A percentile compares a stretch with the other conserved stretches of the same genome.
These are phyloP conservation scores for Suricata suricatta DNA, from an alignment of 2,113 vertebrate species.

Conservation along the genomic window DNA sequence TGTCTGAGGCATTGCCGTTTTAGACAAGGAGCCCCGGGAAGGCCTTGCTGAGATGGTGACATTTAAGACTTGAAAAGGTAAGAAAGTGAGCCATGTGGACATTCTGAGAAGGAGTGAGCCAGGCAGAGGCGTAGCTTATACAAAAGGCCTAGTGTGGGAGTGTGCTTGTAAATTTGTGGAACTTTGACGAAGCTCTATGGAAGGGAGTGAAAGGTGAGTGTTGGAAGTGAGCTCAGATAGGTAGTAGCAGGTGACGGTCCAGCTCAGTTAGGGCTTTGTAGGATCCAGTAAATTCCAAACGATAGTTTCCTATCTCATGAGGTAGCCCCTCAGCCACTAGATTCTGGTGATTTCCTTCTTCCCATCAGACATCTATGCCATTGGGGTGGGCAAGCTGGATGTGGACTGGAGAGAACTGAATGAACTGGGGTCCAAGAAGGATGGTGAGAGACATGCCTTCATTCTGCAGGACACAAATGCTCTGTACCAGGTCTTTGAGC, in stretches of 20 bases:
- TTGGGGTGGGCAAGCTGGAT: constrained; percentile 84
- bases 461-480: constrained; percentile 72
- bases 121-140: neutral
- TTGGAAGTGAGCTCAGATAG: neutral
- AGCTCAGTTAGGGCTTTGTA: neutral
- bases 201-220: neutral
- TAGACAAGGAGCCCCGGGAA: neutral
- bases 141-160: neutral
- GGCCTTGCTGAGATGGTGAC: neutral
- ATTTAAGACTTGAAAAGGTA: neutral
- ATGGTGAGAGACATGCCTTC: constrained; percentile 86
- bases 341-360: neutral
- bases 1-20: neutral
- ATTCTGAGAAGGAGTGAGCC: neutral
- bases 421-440: constrained; percentile 87
- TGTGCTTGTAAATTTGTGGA: neutral
- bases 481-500: constrained; percentile 87
- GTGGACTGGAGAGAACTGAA: constrained; percentile 86
- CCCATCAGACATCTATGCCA: constrained; percentile 89
- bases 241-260: too few species aligned
- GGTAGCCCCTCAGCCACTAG: neutral
- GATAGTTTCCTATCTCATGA: neutral
- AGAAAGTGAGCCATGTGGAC: neutral
- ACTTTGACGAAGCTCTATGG: neutral
- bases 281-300: neutral